Conservation (phyloP, 2,797 vertebrate species). For the Hydrolagus colliei region DNA sequence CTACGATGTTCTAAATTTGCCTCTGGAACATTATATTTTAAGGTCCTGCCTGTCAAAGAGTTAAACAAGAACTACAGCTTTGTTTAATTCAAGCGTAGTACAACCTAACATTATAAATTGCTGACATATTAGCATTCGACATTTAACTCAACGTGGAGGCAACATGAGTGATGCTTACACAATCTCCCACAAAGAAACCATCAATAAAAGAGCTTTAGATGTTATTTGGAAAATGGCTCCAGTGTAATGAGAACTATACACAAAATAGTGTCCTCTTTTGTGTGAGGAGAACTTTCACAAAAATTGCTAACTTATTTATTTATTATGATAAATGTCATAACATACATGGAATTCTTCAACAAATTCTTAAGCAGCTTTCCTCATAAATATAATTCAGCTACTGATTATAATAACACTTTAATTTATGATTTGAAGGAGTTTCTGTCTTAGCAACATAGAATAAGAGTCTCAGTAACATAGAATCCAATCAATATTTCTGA, state of each 20-base stretch:
- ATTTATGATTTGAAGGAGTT: neutral
- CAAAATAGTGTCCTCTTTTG: neutral
- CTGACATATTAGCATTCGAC: too few species aligned
- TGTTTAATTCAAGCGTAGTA: too few species aligned
- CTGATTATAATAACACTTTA: neutral
- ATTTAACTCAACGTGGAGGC: too few species aligned
- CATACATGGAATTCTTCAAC: neutral
- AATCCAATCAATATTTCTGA: too few species aligned
- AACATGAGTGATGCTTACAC: too few species aligned
- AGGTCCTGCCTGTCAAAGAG: neutral
- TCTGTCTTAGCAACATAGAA: neutral
- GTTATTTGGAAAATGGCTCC: neutral
- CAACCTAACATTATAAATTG: too few species aligned
- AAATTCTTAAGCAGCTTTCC: neutral
- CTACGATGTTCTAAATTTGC: too few species aligned
- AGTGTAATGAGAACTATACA: neutral
- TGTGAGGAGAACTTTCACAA: neutral
- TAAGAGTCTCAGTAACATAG: neutral
- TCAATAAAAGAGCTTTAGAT: too few species aligned
- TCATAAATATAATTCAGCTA: neutral
- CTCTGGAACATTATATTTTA: neutral
- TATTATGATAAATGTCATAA: neutral
- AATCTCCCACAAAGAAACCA: too few species aligned
- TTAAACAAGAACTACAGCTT: too few species aligned
- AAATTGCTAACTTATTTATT: neutral